Percentiles rank a stretch among this genome's conserved stretches.
Evolutionary conservation across 2,113 vertebrate species (phyloP).

Genomic region (Seriola quinqueradiata): DNA sequence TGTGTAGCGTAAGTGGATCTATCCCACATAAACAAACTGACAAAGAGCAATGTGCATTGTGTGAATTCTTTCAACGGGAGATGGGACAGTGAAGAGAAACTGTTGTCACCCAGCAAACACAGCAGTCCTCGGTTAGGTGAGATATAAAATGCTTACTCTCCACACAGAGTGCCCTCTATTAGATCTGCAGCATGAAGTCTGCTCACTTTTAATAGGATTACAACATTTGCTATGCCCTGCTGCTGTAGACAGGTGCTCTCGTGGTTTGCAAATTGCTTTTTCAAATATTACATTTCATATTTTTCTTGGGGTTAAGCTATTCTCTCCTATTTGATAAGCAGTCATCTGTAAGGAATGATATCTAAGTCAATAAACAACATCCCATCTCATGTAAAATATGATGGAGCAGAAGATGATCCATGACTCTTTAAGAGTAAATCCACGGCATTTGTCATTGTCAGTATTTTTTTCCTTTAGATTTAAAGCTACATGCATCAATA

Average conservation of each 20-base stretch:
- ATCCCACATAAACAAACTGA: constrained; percentile 15
- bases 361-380: neutral
- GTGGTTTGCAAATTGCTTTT: constrained; percentile 42
- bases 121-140: constrained; percentile 2
- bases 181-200: constrained; percentile 59
- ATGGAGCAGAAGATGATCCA: neutral
- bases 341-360: neutral
- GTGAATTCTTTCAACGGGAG: constrained; percentile 11
- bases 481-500: neutral
- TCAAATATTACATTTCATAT: constrained; percentile 24
- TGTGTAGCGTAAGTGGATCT: constrained; percentile 1
- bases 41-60: constrained; percentile 8
- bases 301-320: neutral
- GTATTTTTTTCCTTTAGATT: too few relatives aligned
- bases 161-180: constrained; percentile 48
- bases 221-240: constrained; percentile 15
- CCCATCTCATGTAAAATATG: too few relatives aligned
- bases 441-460: neutral
- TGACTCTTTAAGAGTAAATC: neutral
- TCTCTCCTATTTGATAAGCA: neutral
- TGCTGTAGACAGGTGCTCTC: constrained; percentile 29
- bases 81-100: constrained; percentile 9
- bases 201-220: constrained; percentile 59
- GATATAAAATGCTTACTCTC: constrained; percentile 48
- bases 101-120: constrained; percentile 6